These are phyloP conservation scores for Yponomeuta sedellus DNA, from an alignment of 2,888 invertebrate species.

Conservation along the genomic window DNA sequence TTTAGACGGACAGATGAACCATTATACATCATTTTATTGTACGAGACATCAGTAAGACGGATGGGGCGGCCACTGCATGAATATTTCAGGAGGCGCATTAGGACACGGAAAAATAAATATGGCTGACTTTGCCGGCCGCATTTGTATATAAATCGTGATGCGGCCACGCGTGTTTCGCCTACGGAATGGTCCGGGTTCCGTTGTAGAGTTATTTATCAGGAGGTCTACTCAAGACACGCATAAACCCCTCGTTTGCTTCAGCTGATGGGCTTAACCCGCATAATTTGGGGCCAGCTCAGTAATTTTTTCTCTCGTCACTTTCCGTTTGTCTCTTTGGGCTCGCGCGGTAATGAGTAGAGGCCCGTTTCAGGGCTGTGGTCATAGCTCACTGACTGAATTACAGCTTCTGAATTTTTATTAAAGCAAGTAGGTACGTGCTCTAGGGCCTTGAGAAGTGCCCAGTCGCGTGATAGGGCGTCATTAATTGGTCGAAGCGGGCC, in stretches of 20 bases:
- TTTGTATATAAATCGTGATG: conserved; percentile 69
- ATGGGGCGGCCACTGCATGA: conserved; percentile 66
- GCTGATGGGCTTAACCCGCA: conserved; percentile 17
- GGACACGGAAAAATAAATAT: conserved; percentile 71
- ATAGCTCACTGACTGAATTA: conserved; percentile 36
- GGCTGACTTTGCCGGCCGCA: conserved; percentile 62
- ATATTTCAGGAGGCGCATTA: conserved; percentile 72
- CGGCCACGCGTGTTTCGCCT: conserved; percentile 56
- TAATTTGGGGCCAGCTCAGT: conserved; percentile 19
- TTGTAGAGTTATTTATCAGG: conserved; percentile 54
- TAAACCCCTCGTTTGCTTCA: neutral
- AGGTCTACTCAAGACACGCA: conserved; percentile 18
- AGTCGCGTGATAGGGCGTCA: conserved; percentile 7
- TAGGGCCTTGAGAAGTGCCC: neutral
- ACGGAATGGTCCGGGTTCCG: conserved; percentile 39
- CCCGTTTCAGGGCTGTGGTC: conserved; percentile 37
- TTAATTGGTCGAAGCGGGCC: conserved; percentile 12
- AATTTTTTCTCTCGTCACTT: neutral
- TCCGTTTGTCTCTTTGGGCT: neutral
- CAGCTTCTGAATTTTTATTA: conserved; percentile 48
- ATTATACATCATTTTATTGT: conserved; percentile 53
- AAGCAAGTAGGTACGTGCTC: conserved; percentile 22
- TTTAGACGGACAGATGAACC: conserved; percentile 29
- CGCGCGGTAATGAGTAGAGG: neutral
- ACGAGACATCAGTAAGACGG: conserved; percentile 59